Evolutionary conservation across 2,113 vertebrate species (phyloP), one percentile per base, ranked within the genome.

Genomic region (Pseudolaguvia tuberculata): DNA sequence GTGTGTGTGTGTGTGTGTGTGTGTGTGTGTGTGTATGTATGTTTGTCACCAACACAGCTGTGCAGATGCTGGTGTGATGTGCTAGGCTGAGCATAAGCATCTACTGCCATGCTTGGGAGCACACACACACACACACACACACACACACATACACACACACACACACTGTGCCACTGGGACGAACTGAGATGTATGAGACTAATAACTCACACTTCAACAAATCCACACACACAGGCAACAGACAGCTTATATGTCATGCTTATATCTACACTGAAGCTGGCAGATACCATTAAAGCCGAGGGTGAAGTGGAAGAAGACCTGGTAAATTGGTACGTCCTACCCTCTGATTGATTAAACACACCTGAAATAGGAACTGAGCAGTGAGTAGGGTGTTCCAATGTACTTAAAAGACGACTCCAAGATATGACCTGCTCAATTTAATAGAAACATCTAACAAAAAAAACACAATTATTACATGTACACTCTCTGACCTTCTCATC

Each of bases 11-110:
- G 48, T 4, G n/a, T 75, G 63, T n/a, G 52, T 45, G 59, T 75
- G 47, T 75, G 68, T 53, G 78, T 62, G 55, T 55, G 48, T 48
- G 77, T 55, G 58, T 63, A 31, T 23, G 4, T 58, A 35, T 74
- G 78, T 75, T 73, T 47, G 71, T 72, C 78, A 78, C 79, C 77
- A 70, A 72, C 73, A 81, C 79, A 81, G 81, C 80, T 80, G 76
- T 72, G 57, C 78, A 81, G 78, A 83, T 80, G 75, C 79, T 79
- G 77, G 66, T 81, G 81, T 83, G 76, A 83, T 76, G 63, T 83
- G 76, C 79, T 81, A 80, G 79, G 74, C 81, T 81, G 79, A 79
- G 79, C 81, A 80, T 73, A 82, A 82, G 80, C 76, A 79, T 77
- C 70, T 75, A 72, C 71, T 61, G 75, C 72, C 55, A 75, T 65